phyloP scores from a whole-genome alignment of 2,113 vertebrate genomes.

The Marcusenius ussheri region DNA sequence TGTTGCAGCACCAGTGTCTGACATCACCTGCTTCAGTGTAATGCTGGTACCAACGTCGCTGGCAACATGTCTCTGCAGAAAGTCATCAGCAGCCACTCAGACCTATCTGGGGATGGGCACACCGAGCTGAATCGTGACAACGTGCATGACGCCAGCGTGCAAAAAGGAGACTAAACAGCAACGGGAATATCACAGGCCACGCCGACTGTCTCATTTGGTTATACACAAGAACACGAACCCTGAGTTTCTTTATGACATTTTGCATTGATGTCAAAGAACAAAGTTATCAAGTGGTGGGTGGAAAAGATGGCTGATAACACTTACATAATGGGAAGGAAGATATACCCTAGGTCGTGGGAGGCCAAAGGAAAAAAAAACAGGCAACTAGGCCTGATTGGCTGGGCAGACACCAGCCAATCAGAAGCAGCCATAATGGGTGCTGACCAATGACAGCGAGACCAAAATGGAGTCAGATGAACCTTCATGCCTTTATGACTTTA shows the following conservation, averaged over 20 bases:
- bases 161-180: background rate
- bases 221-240: slow-evolving; percentile 29
- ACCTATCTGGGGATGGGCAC: background rate
- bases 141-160: background rate
- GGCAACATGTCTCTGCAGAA: background rate
- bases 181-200: background rate
- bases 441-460: background rate
- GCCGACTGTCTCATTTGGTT: background rate
- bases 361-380: background rate
- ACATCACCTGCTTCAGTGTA: background rate
- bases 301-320: slow-evolving; percentile 54
- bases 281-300: slow-evolving; percentile 47
- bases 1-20: background rate
- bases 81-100: background rate
- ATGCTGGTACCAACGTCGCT: background rate
- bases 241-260: slow-evolving; percentile 29
- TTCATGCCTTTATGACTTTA: background rate
- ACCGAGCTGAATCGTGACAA: background rate
- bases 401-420: background rate
- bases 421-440: background rate
- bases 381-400: background rate
- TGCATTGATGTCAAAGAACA: slow-evolving; percentile 59
- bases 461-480: background rate
- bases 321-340: background rate
- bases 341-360: background rate